These are phyloP conservation scores for Ptilonorhynchus violaceus DNA, from an alignment of 2,113 vertebrate species.

Conservation along the genomic window DNA sequence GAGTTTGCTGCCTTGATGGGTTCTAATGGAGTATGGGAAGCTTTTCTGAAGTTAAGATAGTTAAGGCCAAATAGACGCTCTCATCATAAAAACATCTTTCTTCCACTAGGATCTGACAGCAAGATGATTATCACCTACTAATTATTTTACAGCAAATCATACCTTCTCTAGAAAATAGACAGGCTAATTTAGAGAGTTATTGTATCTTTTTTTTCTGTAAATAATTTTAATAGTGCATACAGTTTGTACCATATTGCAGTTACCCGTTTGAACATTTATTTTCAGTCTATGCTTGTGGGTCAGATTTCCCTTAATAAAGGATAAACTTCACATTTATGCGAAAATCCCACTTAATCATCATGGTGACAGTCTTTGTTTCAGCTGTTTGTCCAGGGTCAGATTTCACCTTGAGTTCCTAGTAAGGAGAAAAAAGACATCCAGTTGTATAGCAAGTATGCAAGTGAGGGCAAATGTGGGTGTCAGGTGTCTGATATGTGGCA, in stretches of 20 bases:
- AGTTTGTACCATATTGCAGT: fast-evolving
- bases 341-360: slow-evolving; percentile 30
- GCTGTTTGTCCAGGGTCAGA: slow-evolving; percentile 8
- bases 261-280: background rate
- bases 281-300: background rate
- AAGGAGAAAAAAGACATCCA: background rate
- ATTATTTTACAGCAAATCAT: background rate
- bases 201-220: background rate
- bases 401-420: background rate
- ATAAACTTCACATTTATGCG: background rate
- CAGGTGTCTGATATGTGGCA: background rate
- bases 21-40: background rate
- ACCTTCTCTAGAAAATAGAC: background rate
- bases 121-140: background rate
- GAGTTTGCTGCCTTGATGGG: background rate
- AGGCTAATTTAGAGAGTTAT: background rate
- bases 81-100: background rate
- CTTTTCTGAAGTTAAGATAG: background rate
- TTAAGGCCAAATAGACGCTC: background rate
- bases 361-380: slow-evolving; percentile 21
- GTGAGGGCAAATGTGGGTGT: background rate
- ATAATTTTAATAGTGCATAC: background rate
- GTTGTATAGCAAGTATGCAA: background rate
- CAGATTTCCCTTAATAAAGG: slow-evolving; percentile 20
- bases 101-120: background rate